Percentiles rank a stretch among this genome's conserved stretches.
Evolutionary conservation across 2,888 invertebrate genomes (phyloP).

Genomic region (Xestia sexstrigata): DNA sequence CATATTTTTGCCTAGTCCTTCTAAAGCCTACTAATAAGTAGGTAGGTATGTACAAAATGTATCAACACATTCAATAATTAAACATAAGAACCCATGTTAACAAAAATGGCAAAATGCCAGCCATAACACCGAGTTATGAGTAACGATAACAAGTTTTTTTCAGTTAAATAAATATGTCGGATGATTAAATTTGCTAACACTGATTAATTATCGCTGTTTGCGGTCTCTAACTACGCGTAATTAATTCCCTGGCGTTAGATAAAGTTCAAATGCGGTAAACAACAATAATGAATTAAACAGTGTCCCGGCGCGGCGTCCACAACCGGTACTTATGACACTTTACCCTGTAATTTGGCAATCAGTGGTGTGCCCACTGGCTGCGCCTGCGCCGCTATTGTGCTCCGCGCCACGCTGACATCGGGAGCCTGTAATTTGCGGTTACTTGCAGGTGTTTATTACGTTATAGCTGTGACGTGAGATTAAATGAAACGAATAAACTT

Average conservation of each 20-base stretch:
- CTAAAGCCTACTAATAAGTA: background rate
- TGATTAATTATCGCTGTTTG: slow-evolving; percentile 65
- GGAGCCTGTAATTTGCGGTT: slow-evolving; percentile 87
- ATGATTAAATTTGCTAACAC: slow-evolving; percentile 46
- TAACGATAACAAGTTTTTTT: slow-evolving; percentile 53
- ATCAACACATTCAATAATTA: slow-evolving; percentile 18
- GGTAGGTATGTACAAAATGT: background rate
- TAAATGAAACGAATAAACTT: slow-evolving; percentile 70
- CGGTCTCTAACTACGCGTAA: slow-evolving; percentile 66
- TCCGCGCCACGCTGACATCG: slow-evolving; percentile 80
- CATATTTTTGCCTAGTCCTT: background rate
- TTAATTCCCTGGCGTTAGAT: slow-evolving; percentile 66
- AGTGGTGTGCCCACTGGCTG: slow-evolving; percentile 69
- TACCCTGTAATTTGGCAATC: slow-evolving; percentile 89
- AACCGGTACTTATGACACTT: slow-evolving; percentile 84
- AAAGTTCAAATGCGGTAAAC: slow-evolving; percentile 72
- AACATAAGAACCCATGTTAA: slow-evolving; percentile 21
- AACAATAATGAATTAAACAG: slow-evolving; percentile 77
- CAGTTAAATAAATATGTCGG: slow-evolving; percentile 43
- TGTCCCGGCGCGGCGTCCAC: slow-evolving; percentile 70
- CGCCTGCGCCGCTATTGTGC: slow-evolving; percentile 79
- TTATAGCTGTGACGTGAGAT: slow-evolving; percentile 74
- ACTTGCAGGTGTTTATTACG: slow-evolving; percentile 84
- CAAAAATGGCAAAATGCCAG: slow-evolving; percentile 40
- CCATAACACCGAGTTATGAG: slow-evolving; percentile 35